A percentile compares a stretch with the other conserved stretches of the same genome.
Evolutionary conservation across 2,888 invertebrate genomes (phyloP).

Genomic region (Eristalinus sepulchralis): DNA sequence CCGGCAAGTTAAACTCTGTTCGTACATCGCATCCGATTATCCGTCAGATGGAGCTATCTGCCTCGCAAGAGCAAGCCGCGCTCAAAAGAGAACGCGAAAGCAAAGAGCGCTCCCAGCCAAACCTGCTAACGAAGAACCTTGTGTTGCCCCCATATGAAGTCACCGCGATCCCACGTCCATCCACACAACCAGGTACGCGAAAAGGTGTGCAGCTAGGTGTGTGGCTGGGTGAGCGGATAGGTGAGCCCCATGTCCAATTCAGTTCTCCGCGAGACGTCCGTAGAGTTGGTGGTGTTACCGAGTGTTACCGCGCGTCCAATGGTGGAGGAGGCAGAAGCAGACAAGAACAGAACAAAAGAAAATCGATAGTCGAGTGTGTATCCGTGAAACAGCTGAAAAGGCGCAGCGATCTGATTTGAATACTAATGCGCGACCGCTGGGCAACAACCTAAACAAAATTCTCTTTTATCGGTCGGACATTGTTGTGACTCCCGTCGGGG

Average conservation of each 20-base stretch:
- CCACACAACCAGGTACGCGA: conserved; percentile 33
- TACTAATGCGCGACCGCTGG: conserved; percentile 42
- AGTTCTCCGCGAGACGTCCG: conserved; percentile 57
- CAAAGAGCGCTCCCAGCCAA: conserved; percentile 5
- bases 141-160: conserved; percentile 46
- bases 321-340: conserved; percentile 6
- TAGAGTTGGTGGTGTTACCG: conserved; percentile 45
- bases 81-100: neutral
- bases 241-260: conserved; percentile 48
- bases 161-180: conserved; percentile 62
- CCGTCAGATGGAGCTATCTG: neutral
- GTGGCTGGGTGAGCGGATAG: neutral
- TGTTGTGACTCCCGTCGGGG: conserved; percentile 24
- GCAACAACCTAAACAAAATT: conserved; percentile 59
- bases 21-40: neutral
- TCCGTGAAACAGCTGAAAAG: conserved; percentile 58
- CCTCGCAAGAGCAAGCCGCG: neutral
- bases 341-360: conserved; percentile 27
- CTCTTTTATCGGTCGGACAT: conserved; percentile 52
- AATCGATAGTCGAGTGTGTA: conserved; percentile 38
- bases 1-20: conserved; percentile 7
- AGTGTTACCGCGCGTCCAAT: conserved; percentile 10
- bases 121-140: conserved; percentile 25
- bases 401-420: conserved; percentile 40
- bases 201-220: conserved; percentile 13